A percentile compares a stretch with the other conserved stretches of the same genome.
These are phyloP conservation scores for Tursiops truncatus DNA, from an alignment of 2,113 vertebrate species.

Conservation along the genomic window DNA sequence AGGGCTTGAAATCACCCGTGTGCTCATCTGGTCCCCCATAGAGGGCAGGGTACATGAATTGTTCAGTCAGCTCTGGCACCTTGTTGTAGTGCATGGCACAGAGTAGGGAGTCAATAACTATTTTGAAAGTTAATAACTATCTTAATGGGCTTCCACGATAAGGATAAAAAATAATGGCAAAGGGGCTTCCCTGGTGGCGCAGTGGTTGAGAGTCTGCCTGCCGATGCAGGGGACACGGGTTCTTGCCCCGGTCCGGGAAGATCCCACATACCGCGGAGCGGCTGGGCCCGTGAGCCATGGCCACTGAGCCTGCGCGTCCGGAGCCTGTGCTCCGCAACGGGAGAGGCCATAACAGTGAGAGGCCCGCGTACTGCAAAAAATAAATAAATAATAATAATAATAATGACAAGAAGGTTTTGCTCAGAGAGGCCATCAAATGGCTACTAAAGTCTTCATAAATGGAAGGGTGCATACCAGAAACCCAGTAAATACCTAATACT, in stretches of 20 bases:
- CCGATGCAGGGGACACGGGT: no score
- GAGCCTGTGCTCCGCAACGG: no score
- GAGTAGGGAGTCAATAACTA: neutral
- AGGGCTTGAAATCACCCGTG: neutral
- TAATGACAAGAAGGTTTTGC: neutral
- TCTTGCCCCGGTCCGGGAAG: no score
- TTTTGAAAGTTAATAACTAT: neutral
- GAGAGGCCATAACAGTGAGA: no score
- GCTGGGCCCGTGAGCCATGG: no score
- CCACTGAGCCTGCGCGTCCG: no score
- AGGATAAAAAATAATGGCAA: neutral
- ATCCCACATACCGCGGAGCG: no score
- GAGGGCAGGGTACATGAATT: neutral
- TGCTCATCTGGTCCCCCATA: fast-evolving
- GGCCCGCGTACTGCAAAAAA: no score
- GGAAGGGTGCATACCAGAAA: neutral
- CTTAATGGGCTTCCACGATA: neutral
- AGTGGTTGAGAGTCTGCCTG: no score
- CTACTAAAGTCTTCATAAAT: neutral
- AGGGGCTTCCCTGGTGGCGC: no score
- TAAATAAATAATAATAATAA: neutral
- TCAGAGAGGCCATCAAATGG: neutral
- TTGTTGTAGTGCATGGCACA: neutral
- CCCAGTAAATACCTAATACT: neutral
- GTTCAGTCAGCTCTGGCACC: no score